Evolutionary conservation across 2,888 invertebrate genomes (phyloP).

Genomic region (Synanthedon tipuliformis): DNA sequence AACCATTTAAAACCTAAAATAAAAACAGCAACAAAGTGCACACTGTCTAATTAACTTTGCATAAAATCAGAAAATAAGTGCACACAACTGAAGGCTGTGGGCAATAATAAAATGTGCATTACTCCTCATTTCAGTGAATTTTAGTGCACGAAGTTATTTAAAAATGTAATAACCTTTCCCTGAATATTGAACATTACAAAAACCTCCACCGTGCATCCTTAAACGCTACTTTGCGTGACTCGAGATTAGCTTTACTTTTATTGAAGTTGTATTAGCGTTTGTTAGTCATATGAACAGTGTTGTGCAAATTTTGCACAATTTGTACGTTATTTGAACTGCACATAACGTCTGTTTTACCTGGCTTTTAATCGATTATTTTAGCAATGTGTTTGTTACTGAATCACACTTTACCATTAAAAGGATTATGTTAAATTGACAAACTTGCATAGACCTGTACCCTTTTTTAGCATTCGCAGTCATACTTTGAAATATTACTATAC

Average conservation of each 20-base stretch:
- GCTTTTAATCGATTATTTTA: too few relatives aligned
- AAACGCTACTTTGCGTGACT: constrained; percentile 56
- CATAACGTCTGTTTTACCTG: too few relatives aligned
- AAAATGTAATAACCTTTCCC: constrained; percentile 32
- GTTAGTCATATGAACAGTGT: not conserved
- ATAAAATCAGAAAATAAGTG: not conserved
- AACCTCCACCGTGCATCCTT: constrained; percentile 33
- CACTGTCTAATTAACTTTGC: not conserved
- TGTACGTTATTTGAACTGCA: too few relatives aligned
- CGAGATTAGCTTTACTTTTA: constrained; percentile 33
- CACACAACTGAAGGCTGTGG: not conserved
- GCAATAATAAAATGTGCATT: not conserved
- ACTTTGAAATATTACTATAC: too few relatives aligned
- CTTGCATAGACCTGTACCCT: too few relatives aligned
- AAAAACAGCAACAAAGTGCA: not conserved
- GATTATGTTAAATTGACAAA: too few relatives aligned
- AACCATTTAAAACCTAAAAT: too few relatives aligned
- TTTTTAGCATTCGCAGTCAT: too few relatives aligned
- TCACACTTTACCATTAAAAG: too few relatives aligned
- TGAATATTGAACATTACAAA: constrained; percentile 26
- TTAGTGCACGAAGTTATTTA: constrained; percentile 8
- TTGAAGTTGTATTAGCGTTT: constrained; percentile 22
- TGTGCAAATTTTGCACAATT: not conserved
- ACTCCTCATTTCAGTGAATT: not conserved
- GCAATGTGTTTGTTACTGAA: too few relatives aligned